Base-by-base conservation (phyloP, 1,140 invertebrate species). In the Drosophila lowei region DNA sequence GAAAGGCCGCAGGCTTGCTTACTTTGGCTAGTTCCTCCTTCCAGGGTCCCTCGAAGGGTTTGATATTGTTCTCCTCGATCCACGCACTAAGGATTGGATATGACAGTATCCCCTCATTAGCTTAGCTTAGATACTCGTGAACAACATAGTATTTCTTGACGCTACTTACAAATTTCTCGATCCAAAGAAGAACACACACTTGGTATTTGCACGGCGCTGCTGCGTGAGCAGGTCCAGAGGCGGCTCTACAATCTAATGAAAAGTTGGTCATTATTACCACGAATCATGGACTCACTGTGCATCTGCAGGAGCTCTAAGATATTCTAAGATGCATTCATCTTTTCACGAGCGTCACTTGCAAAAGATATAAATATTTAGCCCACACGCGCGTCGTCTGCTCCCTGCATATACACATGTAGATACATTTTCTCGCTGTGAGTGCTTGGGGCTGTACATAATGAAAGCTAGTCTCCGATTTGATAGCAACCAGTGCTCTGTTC, bases 101-200 rank as follows among this genome's bases (percentile, higher is more conserved):
- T 38, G 11, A 11, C 9, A 38, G 34, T 38, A 38, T 38, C 13
- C 34, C 34, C 11, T 1, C 11, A 44, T 43, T 61, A 4, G n/a
- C 13, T 30, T 15, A 25, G 2, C 8, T 28, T 15, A 13, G 28
- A 9, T 30, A 28, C 28, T 28, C 28, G 28, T 28, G 28, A 28
- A 8, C 6, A 7, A 23, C 2, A 49, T 15, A 0, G 54, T 6
- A 2, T 28, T 42, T 0, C 6, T 6, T 13, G 2, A 11, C 11
- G 13, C 16, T 54, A 95, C 97, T 97, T 93, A 98, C 97, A 96
- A 98, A 92, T 98, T 98, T 77, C 97, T 95, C 38, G 96, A 95
- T 50, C 97, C 97, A 93, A 97, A 98, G 92, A 99, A 98, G 92
- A 95, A 98, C 65, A 98, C 96, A 92, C 97, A 98, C 77, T 97